These are phyloP conservation scores for Ctenochaetus hawaiiensis DNA, from an alignment of 2,797 vertebrate genomes.

Conservation along the genomic window DNA sequence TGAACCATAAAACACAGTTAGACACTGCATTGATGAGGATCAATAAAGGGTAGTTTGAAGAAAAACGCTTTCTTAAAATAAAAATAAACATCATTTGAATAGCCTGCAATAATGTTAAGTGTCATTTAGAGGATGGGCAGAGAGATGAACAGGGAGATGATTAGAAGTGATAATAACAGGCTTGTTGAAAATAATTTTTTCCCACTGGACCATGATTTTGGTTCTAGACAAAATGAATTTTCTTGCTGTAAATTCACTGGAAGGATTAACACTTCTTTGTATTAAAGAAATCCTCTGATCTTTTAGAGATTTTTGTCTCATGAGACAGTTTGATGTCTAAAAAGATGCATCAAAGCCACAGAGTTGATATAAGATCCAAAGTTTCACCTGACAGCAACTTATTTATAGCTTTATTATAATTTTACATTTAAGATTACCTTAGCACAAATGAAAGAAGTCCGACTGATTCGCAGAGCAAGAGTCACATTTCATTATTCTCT, in stretches of 20 bases:
- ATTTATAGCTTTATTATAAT: too few relatives aligned
- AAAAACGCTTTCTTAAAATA: constrained; percentile 4
- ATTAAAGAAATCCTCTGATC: background rate
- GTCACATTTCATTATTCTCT: background rate
- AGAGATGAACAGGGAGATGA: too few relatives aligned
- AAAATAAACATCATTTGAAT: background rate
- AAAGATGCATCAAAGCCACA: background rate
- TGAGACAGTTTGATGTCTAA: background rate
- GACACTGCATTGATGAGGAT: background rate
- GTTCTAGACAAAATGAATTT: background rate
- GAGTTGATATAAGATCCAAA: background rate
- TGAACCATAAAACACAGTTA: background rate
- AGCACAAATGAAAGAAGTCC: too few relatives aligned
- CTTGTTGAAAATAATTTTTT: background rate
- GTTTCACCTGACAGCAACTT: too few relatives aligned
- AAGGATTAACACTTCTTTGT: background rate
- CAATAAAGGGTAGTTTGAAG: background rate
- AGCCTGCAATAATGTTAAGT: background rate
- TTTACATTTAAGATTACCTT: too few relatives aligned
- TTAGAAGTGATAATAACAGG: background rate
- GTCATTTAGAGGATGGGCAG: background rate
- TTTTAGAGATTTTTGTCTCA: background rate
- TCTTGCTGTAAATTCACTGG: background rate
- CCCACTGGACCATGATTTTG: background rate
- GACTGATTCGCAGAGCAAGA: too few relatives aligned